Percentiles rank a stretch among this genome's conserved stretches.
Evolutionary conservation across 2,113 vertebrate genomes (phyloP).

Genomic region (Phylloscopus trochilus): DNA sequence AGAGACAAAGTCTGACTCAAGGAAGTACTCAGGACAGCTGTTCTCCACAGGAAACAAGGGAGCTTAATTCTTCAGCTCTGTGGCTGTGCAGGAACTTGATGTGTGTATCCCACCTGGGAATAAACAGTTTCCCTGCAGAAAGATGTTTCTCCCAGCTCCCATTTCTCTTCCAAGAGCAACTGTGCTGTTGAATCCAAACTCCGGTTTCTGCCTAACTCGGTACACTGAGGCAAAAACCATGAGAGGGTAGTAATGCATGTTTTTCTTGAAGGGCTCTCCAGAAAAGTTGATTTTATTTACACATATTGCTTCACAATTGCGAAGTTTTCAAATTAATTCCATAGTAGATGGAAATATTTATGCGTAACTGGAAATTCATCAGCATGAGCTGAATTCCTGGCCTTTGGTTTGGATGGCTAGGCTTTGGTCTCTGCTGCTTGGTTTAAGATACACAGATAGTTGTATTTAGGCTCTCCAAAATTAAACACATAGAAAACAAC

Average conservation of each 20-base stretch:
- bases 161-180: neutral
- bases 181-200: fast-evolving
- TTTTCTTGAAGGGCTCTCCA: neutral
- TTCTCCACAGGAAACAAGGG: neutral
- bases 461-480: neutral
- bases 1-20: neutral
- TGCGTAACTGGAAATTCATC: neutral
- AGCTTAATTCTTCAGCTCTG: neutral
- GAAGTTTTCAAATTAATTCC: neutral
- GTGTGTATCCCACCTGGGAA: neutral
- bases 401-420: neutral
- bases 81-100: neutral
- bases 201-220: neutral
- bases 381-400: neutral
- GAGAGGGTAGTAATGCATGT: fast-evolving
- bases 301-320: neutral
- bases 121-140: neutral
- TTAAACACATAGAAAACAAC: neutral
- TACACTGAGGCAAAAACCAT: neutral
- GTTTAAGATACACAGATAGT: neutral
- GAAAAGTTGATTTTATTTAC: neutral
- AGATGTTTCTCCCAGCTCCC: neutral
- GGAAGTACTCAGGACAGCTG: neutral
- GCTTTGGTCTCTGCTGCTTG: neutral
- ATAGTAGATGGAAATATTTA: neutral